Conservation (phyloP, 2,888 invertebrate genomes). For the Sminthurinus aureus region DNA sequence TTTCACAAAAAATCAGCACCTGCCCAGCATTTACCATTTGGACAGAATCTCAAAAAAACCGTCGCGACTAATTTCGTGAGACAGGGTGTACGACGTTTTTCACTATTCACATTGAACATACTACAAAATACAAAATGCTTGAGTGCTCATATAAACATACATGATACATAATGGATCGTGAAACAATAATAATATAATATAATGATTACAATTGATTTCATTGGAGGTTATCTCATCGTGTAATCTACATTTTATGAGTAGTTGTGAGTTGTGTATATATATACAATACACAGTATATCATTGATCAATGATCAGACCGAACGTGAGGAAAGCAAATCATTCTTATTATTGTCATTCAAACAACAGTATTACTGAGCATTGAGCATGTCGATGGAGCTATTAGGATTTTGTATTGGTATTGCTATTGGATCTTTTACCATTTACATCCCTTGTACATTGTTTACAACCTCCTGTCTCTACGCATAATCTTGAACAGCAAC, state of each 20-base stretch:
- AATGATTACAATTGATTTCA: background rate
- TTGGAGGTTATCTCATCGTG: constrained; percentile 2
- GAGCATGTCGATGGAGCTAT: background rate
- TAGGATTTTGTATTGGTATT: background rate
- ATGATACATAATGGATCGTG: background rate
- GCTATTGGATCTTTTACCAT: background rate
- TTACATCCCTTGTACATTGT: background rate
- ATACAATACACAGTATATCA: no score
- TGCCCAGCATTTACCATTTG: no score
- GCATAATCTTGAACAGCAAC: background rate
- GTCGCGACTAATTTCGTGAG: no score
- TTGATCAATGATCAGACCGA: background rate
- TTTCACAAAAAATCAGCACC: no score
- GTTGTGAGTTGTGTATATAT: no score
- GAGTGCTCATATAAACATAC: no score
- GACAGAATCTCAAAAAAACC: no score
- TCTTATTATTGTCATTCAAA: background rate
- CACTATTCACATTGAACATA: no score
- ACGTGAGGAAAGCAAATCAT: background rate
- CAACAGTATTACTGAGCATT: background rate
- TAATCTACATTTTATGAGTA: background rate
- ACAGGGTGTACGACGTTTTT: no score
- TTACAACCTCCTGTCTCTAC: background rate
- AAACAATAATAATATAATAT: background rate
- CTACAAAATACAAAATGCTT: no score